Conservation (phyloP, 2,113 vertebrate genomes). For the Cricetomys ansorgei region DNA sequence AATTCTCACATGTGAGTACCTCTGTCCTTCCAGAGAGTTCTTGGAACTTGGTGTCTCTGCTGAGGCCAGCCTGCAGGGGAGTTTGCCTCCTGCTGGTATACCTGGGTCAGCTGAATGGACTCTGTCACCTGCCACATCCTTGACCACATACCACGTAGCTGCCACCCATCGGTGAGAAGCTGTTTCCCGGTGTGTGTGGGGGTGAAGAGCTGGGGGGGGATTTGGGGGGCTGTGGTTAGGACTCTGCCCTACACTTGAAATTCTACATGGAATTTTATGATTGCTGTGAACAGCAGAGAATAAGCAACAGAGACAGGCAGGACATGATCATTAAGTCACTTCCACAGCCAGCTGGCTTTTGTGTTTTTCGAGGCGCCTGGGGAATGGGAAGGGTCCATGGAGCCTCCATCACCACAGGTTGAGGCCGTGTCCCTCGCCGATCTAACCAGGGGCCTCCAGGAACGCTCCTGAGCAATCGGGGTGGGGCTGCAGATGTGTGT, state of each 20-base stretch:
- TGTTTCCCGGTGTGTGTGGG: too few relatives aligned
- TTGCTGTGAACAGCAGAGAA: not conserved
- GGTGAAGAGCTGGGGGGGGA: too few relatives aligned
- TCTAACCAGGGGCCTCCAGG: not conserved
- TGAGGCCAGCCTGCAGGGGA: not conserved
- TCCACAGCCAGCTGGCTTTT: not conserved
- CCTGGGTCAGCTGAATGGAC: too few relatives aligned
- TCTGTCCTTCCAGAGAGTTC: not conserved
- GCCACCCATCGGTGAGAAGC: not conserved
- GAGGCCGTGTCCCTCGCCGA: fast-evolving
- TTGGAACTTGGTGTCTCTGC: not conserved
- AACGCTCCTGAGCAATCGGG: not conserved
- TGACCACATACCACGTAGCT: fast-evolving
- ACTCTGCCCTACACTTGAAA: not conserved
- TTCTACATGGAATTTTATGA: not conserved
- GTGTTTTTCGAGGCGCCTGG: too few relatives aligned
- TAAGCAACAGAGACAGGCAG: not conserved
- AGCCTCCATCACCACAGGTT: not conserved
- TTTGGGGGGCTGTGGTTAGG: not conserved
- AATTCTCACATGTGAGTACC: fast-evolving
- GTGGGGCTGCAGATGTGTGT: fast-evolving
- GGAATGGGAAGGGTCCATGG: fast-evolving
- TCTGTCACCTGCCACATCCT: not conserved
- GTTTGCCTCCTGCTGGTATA: not conserved
- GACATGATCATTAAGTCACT: fast-evolving